Base-by-base conservation (phyloP, 2,113 vertebrate species). In the Campylomormyrus numenius region DNA sequence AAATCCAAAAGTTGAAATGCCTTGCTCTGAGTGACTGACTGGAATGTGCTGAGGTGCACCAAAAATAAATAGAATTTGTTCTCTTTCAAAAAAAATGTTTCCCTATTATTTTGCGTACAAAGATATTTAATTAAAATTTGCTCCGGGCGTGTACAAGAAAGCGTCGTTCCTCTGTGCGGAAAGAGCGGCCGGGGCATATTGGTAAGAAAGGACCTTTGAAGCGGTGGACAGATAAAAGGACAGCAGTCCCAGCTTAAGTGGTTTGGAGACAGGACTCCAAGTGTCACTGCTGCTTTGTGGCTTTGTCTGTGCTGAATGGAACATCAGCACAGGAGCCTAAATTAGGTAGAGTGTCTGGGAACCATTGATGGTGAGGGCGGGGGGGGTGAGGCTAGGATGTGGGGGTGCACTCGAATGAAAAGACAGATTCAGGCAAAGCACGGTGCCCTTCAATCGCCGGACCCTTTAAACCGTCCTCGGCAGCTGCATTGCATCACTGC, bases 271-370 rank as follows among this genome's bases (percentile, higher is more conserved):
- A 19, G 17, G 70, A 17, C 48, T 24, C 27, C 89, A 19, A 17
- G 50, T 58, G 19, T 31, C 19, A 19, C 49, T 31, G 42, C 31
- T 15, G 46, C 46, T 89, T 89, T 80, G 46, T 21, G 42, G 21
- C 49, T 66, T 88, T 45, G 74, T 89, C 46, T 39, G 7, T 56
- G 7, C 70, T 80, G 35, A 56, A 56, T 74, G 58, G n/a, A 50
- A 62, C 21, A 77, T 90, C 58, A 11, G 86, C 15, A 39, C n/a
- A 58, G 58, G 70, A 88, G 90, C 35, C 87, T 90, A 52, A 88
- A 88, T 90, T 90, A 88, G 66, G 48, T 83, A 27, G 74, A 87
- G 87, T 88, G 90, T 70, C 90, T 83, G 87, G 39, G 80, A 66
- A 45, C 66, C 27, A 85, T 85, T 85, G 80, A 58, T 21, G 77